These are phyloP conservation scores for Hydrophis major DNA, from an alignment of 2,797 vertebrate species.

Conservation along the genomic window DNA sequence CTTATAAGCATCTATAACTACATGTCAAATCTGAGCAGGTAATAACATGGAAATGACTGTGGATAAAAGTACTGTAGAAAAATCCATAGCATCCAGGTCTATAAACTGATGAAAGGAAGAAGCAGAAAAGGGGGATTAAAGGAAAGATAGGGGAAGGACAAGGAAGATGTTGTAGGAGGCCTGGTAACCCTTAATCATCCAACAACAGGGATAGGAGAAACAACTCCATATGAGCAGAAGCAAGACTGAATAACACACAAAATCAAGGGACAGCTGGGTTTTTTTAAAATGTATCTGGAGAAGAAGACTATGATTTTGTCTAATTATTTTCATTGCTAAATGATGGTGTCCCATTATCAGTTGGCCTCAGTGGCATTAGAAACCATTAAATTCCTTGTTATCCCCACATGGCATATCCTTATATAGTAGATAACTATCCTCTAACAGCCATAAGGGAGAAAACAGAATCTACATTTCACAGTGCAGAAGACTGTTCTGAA, in stretches of 20 bases:
- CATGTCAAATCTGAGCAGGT: constrained; percentile 56
- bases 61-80: constrained; percentile 49
- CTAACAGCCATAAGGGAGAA: neutral
- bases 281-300: constrained; percentile 7
- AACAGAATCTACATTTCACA: neutral
- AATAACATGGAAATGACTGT: constrained; percentile 47
- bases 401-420: neutral
- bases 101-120: constrained; percentile 47
- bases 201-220: constrained; percentile 43
- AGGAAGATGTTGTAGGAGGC: constrained; percentile 24
- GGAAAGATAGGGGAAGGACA: constrained; percentile 4
- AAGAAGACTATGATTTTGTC: constrained; percentile 20
- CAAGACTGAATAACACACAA: constrained; percentile 46
- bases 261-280: constrained; percentile 21
- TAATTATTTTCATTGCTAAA: constrained; percentile 31
- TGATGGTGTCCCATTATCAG: constrained; percentile 43
- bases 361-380: constrained; percentile 13
- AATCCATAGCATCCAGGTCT: constrained; percentile 51
- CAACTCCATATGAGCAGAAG: constrained; percentile 30
- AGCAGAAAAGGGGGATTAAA: constrained; percentile 51
- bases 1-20: constrained; percentile 65
- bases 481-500: neutral
- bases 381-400: constrained; percentile 30
- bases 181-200: constrained; percentile 45
- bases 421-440: neutral